These are phyloP conservation scores for Platynereis dumerilii DNA, from an alignment of 2,888 invertebrate genomes.

Conservation along the genomic window DNA sequence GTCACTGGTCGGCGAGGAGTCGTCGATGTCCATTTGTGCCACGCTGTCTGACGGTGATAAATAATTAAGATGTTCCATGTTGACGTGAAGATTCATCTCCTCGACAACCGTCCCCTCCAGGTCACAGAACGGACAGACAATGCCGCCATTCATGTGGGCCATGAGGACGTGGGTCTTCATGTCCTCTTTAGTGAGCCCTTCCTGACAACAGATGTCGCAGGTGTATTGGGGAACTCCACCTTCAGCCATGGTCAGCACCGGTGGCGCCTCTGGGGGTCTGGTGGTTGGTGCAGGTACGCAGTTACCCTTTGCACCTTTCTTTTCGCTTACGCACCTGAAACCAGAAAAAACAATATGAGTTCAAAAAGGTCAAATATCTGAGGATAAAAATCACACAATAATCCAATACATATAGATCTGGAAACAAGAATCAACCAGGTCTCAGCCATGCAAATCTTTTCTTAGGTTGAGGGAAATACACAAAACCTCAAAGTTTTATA, in stretches of 20 bases:
- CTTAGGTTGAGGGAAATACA: too few relatives aligned
- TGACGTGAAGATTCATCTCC: constrained; percentile 80
- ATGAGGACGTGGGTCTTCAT: constrained; percentile 80
- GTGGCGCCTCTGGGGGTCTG: neutral
- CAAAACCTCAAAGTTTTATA: too few relatives aligned
- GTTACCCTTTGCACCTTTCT: constrained; percentile 4
- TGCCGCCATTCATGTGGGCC: constrained; percentile 79
- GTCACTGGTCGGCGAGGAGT: neutral
- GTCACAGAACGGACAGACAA: constrained; percentile 85
- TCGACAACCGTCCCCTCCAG: constrained; percentile 76
- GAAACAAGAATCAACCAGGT: too few relatives aligned
- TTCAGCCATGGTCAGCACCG: constrained; percentile 17
- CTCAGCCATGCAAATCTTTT: too few relatives aligned
- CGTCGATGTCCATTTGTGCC: constrained; percentile 4
- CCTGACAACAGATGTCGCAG: constrained; percentile 86
- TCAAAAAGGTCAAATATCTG: too few relatives aligned
- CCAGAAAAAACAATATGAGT: too few relatives aligned
- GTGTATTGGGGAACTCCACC: constrained; percentile 28
- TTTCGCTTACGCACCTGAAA: constrained; percentile 3
- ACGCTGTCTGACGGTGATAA: constrained; percentile 70
- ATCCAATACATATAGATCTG: too few relatives aligned
- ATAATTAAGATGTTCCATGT: constrained; percentile 82
- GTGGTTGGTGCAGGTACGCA: neutral
- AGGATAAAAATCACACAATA: too few relatives aligned
- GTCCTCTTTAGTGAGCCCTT: constrained; percentile 70